These are phyloP conservation scores for Potamarius usumacintae DNA, from an alignment of 2,113 vertebrate genomes.

Conservation along the genomic window DNA sequence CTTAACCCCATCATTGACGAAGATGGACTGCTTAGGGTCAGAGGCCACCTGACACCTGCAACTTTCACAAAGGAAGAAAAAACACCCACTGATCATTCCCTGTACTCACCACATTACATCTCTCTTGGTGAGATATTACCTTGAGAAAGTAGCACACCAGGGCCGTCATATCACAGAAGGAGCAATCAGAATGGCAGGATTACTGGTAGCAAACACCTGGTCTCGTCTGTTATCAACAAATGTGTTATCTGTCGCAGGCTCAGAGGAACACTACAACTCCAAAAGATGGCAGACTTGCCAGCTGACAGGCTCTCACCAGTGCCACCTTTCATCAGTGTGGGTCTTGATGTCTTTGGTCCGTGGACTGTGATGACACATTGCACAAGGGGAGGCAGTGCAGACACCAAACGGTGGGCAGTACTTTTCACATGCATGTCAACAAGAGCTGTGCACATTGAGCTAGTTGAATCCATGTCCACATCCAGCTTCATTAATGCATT, in stretches of 20 bases:
- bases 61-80: background rate
- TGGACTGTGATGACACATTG: background rate
- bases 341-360: background rate
- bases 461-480: too few species aligned
- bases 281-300: constrained; percentile 2
- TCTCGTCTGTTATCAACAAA: background rate
- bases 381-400: constrained; percentile 6
- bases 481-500: background rate
- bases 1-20: too few species aligned
- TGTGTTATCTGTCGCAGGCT: background rate
- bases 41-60: too few species aligned
- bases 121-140: background rate
- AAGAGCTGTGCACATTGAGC: background rate
- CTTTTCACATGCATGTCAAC: background rate
- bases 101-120: too few species aligned
- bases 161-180: too few species aligned
- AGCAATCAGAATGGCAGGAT: background rate
- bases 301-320: background rate
- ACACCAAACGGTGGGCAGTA: background rate
- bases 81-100: too few species aligned
- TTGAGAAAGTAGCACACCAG: too few species aligned
- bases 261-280: background rate
- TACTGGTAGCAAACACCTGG: too few species aligned
- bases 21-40: too few species aligned
- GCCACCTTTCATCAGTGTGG: background rate